Evolutionary conservation across 2,113 vertebrate species (phyloP), one percentile per base, ranked within the genome.

Genomic region (Nettapus auritus): DNA sequence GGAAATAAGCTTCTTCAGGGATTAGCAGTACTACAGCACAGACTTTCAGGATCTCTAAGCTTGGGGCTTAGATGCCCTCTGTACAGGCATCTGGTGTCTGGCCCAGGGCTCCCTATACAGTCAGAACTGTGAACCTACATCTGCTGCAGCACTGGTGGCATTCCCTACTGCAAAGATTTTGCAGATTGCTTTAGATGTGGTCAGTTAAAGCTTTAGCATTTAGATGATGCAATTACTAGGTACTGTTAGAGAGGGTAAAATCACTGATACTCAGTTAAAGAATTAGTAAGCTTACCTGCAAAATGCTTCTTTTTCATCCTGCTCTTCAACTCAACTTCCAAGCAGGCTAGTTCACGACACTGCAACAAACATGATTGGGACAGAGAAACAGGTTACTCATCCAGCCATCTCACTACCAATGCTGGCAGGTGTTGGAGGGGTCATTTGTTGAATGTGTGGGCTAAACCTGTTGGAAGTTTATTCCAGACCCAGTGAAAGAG

Each of bases 311-410:
- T 96, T 82, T 95, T 91, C 56, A 63, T 92, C 56, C 64, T 93
- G 38, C 71, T 93, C n/a, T 92, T 88, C 50, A 96, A 71, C 6
- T 87, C 86, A 89, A 98, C 70, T 85, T 98, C 95, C 73, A 98
- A 84, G 50, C 93, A 92, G 79, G 88, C 83, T 64, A 91, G 70
- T 76, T 97, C 97, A 78, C 97, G 97, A 59, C 93, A 92, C 97
- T 98, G 26, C 5, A 68, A 88, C 4, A 74, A 73, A 90, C 2
- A 7, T 40, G 84, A 77, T 11, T 9, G 17, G 75, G 44, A 76
- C 38, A 84, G 55, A 88, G 23, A 87, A 67, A 86, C 60, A 79
- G 57, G 62, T 69, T 50, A 73, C 8, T 77, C 40, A 64, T 26
- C 19, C 67, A 60, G 38, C 28, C 12, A 33, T 36, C 75, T 82